Evolutionary conservation across 2,888 invertebrate species (phyloP).

Genomic region (Hololepta plana): DNA sequence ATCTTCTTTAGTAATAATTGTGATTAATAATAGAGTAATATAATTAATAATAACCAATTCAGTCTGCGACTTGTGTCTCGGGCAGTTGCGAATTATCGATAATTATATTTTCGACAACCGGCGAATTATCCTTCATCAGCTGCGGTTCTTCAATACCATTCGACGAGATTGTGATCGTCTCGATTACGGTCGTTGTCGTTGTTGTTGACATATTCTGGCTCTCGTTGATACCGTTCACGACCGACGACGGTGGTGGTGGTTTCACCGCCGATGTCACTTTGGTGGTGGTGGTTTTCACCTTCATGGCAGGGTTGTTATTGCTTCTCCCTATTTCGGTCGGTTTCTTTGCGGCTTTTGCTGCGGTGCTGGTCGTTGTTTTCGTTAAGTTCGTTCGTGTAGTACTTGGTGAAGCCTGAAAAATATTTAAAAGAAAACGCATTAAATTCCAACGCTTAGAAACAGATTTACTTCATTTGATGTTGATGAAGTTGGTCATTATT

Average conservation of each 20-base stretch:
- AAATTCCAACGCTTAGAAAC: too few species aligned
- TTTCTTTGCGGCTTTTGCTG: conserved; percentile 8
- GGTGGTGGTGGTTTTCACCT: conserved; percentile 5
- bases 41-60: conserved; percentile 11
- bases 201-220: too few species aligned
- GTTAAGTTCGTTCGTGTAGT: too few species aligned
- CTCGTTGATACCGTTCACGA: too few species aligned
- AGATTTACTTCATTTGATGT: too few species aligned
- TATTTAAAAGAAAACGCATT: too few species aligned
- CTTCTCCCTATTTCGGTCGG: conserved; percentile 8
- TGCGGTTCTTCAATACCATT: conserved; percentile 15
- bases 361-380: conserved; percentile 3
- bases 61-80: conserved; percentile 20
- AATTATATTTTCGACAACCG: conserved; percentile 21
- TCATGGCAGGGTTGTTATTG: not conserved
- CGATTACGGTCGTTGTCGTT: conserved; percentile 9
- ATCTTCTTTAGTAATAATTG: too few species aligned
- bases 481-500: too few species aligned
- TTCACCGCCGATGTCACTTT: conserved; percentile 1
- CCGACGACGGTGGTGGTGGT: too few species aligned
- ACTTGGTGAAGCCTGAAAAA: too few species aligned
- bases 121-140: conserved; percentile 24
- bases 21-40: conserved; percentile 1
- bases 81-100: conserved; percentile 19
- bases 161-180: conserved; percentile 9